Evolutionary conservation across 2,888 invertebrate genomes (phyloP), one percentile per base, ranked within the genome.

Genomic region (Pilophorus perplexus): DNA sequence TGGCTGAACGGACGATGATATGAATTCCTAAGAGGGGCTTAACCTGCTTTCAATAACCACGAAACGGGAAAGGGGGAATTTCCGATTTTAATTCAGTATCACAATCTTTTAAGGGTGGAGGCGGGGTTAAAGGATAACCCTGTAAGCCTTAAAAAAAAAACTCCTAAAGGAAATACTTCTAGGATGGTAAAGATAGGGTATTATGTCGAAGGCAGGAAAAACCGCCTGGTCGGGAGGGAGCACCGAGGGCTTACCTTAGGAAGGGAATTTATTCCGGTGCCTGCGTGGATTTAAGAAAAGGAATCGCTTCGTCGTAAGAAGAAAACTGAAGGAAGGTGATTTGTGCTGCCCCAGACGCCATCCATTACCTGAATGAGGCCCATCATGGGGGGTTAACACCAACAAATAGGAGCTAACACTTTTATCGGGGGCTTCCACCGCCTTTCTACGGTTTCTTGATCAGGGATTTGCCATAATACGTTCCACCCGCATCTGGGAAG

Each of bases 331-430:
- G 52, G 5, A 12, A 33, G 28, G 55, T 22, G 40, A 55, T 55
- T 55, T 55, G 55, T 55, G 55, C 55, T 55, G 40, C 55, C 55
- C n/a, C 27, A 55, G 55, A 55, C 38, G 3, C 12, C 55, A 55
- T 55, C 55, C 37, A 55, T 55, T 55, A 38, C 55, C 38, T 38
- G 55, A 55, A 55, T 55, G 55, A 37, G 55, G 38, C 55, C 40
- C 55, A 55, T 55, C 52, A 52, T n/a, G 28, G 46, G 38, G 55
- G 38, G 28, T 55, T 55, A 55, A 55, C 55, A 38, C 55, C 55
- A 55, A 55, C 38, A 55, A 55, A 55, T 55, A 55, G 16, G 40
- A 38, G 55, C 55, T 55, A 55, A 37, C 55, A 38, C 40, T 38
- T 55, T 38, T 55, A 55, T 55, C 55, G 38, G 37, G 16, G 20